Conservation (phyloP, 2,113 vertebrate genomes). For the Gobiocypris rarus region DNA sequence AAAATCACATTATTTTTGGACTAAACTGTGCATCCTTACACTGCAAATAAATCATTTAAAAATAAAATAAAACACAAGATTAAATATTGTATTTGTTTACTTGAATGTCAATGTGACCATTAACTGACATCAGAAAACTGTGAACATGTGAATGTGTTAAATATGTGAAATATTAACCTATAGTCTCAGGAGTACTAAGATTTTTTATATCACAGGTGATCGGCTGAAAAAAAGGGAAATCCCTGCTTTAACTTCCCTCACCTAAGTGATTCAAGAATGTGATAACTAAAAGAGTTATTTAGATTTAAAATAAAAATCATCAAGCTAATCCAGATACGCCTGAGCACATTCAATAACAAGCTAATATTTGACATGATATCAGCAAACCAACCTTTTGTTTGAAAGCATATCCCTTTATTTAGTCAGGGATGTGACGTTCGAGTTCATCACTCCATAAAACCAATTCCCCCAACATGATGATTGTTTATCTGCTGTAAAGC, state of each 20-base stretch:
- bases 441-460: not conserved
- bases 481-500: not conserved
- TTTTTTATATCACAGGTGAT: not conserved
- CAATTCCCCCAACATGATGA: not conserved
- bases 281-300: not conserved
- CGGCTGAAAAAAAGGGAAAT: not conserved
- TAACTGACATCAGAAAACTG: not conserved
- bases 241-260: not conserved
- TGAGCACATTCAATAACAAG: not conserved
- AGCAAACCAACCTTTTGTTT: not conserved
- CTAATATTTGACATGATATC: not conserved
- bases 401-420: not conserved
- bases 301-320: not conserved
- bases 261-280: not conserved
- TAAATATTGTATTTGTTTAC: not conserved
- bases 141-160: not conserved
- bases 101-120: not conserved
- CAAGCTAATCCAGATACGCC: not conserved
- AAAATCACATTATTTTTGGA: not conserved
- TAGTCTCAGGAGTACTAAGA: not conserved
- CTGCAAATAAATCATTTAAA: not conserved
- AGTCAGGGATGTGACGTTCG: not conserved
- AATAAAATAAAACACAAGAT: not conserved
- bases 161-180: not conserved
- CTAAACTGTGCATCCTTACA: not conserved